Base-by-base conservation (phyloP, 2,113 vertebrate species). In the Platysternon megacephalum region DNA sequence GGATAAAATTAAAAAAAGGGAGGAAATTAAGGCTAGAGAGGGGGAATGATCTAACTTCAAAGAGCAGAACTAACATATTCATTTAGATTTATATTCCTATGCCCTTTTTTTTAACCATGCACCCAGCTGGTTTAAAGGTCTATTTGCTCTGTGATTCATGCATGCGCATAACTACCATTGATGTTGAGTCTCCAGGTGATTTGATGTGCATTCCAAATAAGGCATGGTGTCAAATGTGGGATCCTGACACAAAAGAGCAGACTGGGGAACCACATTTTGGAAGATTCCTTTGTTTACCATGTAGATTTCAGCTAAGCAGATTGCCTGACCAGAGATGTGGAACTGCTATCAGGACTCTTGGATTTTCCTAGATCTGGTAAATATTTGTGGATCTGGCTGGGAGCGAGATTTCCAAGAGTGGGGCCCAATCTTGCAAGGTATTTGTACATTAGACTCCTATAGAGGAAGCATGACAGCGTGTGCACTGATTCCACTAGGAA, bases 201-300 rank as follows among this genome's bases (percentile, higher is more conserved):
- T 97, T 94, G 97, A 97, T 97, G 97, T 96, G 95, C 97, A 97
- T 96, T 97, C 97, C 96, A 97, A 95, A 97, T 93, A 97, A 95
- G 90, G 95, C 94, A 97, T 97, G 96, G 97, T 97, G 96, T 97
- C 95, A 97, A 96, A 76, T 95, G 68, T 93, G 97, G 96, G 94
- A 95, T 96, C 86, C 84, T 52, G 35, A 86, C 85, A 97, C 96
- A 96, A 96, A 96, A 97, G 96, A 95, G 48, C 92, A 92, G 90
- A 82, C 86, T n/a, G 88, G 96, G 96, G 94, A 97, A 92, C 85
- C 80, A 85, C 65, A 82, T 83, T 93, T 92, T 92, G 84, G 95
- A 11, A 78, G 84, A 91, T 87, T 95, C 86, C 19, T 93, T 95
- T 95, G 65, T 94, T 95, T 58, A 46, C 16, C 90, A 93, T 95